Conservation (phyloP, 2,113 vertebrate genomes). For the Aix galericulata region DNA sequence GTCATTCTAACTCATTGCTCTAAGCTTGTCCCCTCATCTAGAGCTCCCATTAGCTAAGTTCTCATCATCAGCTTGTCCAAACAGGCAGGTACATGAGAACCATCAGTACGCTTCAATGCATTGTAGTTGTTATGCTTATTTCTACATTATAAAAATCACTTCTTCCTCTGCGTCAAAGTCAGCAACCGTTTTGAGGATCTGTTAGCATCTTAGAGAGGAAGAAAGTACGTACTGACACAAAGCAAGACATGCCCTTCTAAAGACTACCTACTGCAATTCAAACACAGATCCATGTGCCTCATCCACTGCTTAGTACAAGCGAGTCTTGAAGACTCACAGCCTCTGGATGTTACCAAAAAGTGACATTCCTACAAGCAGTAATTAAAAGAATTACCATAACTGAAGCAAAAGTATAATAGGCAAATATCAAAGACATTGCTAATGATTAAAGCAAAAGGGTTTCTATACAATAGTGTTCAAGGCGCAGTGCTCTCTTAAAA, state of each 20-base stretch:
- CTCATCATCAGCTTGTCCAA: neutral
- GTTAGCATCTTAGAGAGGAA: neutral
- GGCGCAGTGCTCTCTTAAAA: neutral
- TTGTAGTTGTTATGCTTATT: neutral
- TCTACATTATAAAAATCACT: neutral
- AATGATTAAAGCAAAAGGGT: neutral
- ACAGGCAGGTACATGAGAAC: neutral
- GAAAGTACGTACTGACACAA: neutral
- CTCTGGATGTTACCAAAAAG: neutral
- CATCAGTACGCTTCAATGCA: rapidly evolving
- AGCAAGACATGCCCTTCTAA: neutral
- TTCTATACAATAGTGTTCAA: neutral
- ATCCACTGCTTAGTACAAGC: neutral
- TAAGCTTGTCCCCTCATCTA: neutral
- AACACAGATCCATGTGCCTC: neutral
- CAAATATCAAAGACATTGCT: neutral
- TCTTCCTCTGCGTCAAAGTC: neutral
- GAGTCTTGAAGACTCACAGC: neutral
- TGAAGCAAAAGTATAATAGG: neutral
- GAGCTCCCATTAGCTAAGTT: neutral
- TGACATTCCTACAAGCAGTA: neutral
- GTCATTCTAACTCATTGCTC: neutral
- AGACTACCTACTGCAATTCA: neutral
- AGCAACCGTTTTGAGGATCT: neutral
- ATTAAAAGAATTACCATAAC: neutral